Evolutionary conservation across 2,888 invertebrate genomes (phyloP).

Genomic region (Ornithoptera priamus): DNA sequence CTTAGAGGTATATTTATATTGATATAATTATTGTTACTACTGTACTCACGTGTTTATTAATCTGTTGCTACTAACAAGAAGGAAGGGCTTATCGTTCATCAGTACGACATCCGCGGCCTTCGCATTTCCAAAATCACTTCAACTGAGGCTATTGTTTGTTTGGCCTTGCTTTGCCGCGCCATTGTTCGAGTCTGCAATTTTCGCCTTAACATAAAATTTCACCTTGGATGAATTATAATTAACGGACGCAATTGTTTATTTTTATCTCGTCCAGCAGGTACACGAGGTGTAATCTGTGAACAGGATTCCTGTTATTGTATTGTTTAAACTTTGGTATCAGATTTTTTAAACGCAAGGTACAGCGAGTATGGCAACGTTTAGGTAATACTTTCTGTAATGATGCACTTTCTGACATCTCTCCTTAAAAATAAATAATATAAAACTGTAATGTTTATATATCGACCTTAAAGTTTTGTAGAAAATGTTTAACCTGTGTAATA

Average conservation of each 20-base stretch:
- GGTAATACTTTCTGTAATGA: neutral
- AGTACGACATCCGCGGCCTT: conserved; percentile 60
- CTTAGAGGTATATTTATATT: no score
- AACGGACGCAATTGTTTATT: conserved; percentile 46
- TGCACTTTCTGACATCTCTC: no score
- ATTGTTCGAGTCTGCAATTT: conserved; percentile 59
- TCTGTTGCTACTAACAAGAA: conserved; percentile 59
- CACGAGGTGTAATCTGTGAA: conserved; percentile 25
- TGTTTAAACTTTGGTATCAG: conserved; percentile 19
- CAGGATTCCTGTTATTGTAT: conserved; percentile 23
- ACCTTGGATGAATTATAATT: conserved; percentile 65
- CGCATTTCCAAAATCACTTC: conserved; percentile 70
- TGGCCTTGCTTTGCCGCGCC: conserved; percentile 47
- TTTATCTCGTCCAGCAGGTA: conserved; percentile 27
- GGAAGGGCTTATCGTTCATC: conserved; percentile 67
- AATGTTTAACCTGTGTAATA: no score
- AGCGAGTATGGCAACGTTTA: neutral
- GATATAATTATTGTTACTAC: no score
- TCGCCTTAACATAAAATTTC: conserved; percentile 63
- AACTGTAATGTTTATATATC: no score
- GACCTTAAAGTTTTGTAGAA: no score
- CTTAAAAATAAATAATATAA: no score
- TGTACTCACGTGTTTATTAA: conserved; percentile 61
- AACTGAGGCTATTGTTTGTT: conserved; percentile 57
- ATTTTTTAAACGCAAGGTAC: conserved; percentile 6